Base-by-base conservation (phyloP, 2,888 invertebrate genomes). In the Cephus pulcher region DNA sequence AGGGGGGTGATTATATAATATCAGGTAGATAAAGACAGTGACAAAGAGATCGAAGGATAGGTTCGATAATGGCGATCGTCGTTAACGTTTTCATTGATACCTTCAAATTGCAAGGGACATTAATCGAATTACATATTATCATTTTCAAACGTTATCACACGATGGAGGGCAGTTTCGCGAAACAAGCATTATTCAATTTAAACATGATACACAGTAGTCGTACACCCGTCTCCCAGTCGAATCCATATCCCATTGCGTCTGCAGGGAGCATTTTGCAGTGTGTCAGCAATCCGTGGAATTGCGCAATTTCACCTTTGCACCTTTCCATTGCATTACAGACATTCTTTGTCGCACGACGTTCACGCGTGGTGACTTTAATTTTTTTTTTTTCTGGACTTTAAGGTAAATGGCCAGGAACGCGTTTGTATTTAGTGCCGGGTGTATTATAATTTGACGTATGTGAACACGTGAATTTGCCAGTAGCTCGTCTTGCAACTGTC, bases 61-160 rank as follows among this genome's bases (percentile, higher is more conserved):
- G 23, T 1, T 4, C 11, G 23, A 70, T 35, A 73, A 40, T n/a
- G 73, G n/a, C 12, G 70, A 68, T 78, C 34, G 78, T 69, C 34
- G 75, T 11, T 12, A 69, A 37, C 71, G 71, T 71, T 33, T 9
- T n/a, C n/a, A 9, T n/a, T 4, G 33, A 32, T 15, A 33, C 71
- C 33, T 40, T 40, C 1, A 6, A 40, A 15, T 15, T 78, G 77
- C 78, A 71, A 69, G 81, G 78, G 76, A 79, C 82, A 82, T 83
- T 85, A 86, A 85, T 86, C 83, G 81, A 86, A 86, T 86, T 86
- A 84, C 85, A 82, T 85, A 86, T 86, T 84, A 86, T 85, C 84
- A 84, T 84, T 71, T 80, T 75, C 74, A 56, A 56, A 74, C 80
- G 83, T 85, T 84, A 87, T 85, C 82, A 81, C 80, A 75, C 86